Percentiles rank a stretch among this genome's conserved stretches.
Evolutionary conservation across 2,888 invertebrate species (phyloP).

Genomic region (Apodemia zela): DNA sequence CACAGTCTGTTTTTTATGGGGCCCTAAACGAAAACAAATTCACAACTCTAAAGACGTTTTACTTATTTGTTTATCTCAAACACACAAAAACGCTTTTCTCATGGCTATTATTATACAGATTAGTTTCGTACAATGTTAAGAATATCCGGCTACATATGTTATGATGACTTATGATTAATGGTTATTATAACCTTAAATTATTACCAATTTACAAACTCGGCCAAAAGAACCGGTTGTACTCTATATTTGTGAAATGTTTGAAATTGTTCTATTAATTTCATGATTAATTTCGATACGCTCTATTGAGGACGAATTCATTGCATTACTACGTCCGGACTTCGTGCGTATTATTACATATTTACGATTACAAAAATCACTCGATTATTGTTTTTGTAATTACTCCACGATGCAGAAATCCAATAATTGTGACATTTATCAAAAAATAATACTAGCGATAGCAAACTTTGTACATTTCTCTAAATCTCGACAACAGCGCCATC

Average conservation of each 20-base stretch:
- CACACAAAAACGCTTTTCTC: too few species aligned
- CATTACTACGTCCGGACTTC: slow-evolving; percentile 49
- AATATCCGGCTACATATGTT: not conserved
- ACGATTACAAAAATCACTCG: slow-evolving; percentile 24
- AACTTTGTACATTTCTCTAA: too few species aligned
- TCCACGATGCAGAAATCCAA: too few species aligned
- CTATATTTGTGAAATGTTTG: slow-evolving; percentile 31
- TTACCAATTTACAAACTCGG: slow-evolving; percentile 17
- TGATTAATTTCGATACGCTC: slow-evolving; percentile 46
- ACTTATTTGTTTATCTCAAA: not conserved
- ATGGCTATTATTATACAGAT: too few species aligned
- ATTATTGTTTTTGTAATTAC: not conserved
- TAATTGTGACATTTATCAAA: too few species aligned
- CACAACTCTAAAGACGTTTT: too few species aligned
- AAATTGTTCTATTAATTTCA: slow-evolving; percentile 34
- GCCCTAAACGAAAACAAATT: too few species aligned
- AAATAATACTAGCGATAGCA: too few species aligned
- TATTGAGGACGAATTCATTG: slow-evolving; percentile 56
- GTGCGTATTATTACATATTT: slow-evolving; percentile 32
- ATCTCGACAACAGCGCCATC: too few species aligned
- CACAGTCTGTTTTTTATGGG: too few species aligned
- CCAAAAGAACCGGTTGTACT: slow-evolving; percentile 23
- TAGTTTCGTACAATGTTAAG: too few species aligned
- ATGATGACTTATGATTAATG: slow-evolving; percentile 7
- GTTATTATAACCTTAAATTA: not conserved